Evolutionary conservation across 1,140 invertebrate species (phyloP), one percentile per base, ranked within the genome.

Genomic region (Cydia strobilella): DNA sequence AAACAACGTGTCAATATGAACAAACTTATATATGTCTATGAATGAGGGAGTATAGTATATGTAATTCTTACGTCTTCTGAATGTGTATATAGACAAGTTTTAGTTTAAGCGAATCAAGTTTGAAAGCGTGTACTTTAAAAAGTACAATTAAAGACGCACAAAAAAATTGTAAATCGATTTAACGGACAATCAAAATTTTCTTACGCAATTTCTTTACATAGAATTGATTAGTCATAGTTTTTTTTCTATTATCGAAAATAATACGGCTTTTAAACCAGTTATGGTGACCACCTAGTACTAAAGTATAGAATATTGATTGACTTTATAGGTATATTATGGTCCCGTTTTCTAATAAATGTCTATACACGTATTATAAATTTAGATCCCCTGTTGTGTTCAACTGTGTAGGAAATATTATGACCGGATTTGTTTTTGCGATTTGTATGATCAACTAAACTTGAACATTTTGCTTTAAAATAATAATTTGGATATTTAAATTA

Each of bases 171-270:
- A 66, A 39, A 69, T 39, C 3, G 31, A 69, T 35, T 35, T 39
- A 69, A 39, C 18, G 31, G n/a, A 9, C 65, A 69, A 42, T 69
- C 18, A 39, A 42, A 69, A 39, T 42, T 69, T 39, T 69, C 27
- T n/a, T 18, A 15, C 5, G 54, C 20, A 23, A 23, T 23, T 59
- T 59, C n/a, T 59, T 54, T 18, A 13, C 51, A 9, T 18, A 18
- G 10, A 59, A 59, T 59, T 23, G 54, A 51, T 51, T 59, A 23
- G 12, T 15, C 42, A 45, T 45, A 12, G 12, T 0, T 42, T 45
- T 45, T 45, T 45, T 45, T 0, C 3, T 13, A 54, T 54, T 3
- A 20, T 18, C 0, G 45, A 15, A n/a, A 20, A 54, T 18, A 18
- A 54, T 20, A 18, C 51, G 12, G 3, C 42, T 54, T 54, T 18